These are phyloP conservation scores for Cantharis rustica DNA, from an alignment of 2,888 invertebrate species.

Conservation along the genomic window DNA sequence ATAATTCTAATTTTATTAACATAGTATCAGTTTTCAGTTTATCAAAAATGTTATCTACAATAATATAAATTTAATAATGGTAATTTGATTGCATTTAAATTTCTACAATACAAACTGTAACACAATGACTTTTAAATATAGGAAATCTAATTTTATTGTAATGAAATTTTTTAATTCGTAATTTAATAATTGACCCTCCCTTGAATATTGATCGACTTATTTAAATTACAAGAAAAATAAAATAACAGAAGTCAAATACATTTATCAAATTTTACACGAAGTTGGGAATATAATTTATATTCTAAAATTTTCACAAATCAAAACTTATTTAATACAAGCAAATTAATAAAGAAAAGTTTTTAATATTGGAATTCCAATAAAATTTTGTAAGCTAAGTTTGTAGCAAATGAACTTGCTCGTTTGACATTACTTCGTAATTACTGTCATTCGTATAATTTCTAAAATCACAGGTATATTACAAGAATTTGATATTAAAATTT, in stretches of 20 bases:
- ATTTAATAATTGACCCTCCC: neutral
- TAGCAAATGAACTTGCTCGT: constrained; percentile 12
- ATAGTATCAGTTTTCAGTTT: neutral
- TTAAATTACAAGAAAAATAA: neutral
- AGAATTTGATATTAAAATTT: constrained; percentile 14
- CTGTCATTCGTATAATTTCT: constrained; percentile 14
- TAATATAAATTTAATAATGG: neutral
- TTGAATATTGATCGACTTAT: neutral
- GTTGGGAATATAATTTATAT: neutral
- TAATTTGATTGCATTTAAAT: neutral
- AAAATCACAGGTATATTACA: constrained; percentile 2
- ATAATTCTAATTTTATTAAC: neutral
- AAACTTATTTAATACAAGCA: neutral
- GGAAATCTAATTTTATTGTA: neutral
- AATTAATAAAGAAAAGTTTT: constrained; percentile 8
- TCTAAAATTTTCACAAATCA: neutral
- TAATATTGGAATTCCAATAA: constrained; percentile 18
- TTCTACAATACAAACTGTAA: neutral
- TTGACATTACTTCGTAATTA: constrained; percentile 16
- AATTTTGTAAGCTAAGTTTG: constrained; percentile 16
- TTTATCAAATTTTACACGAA: neutral
- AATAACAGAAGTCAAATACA: neutral
- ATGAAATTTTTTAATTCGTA: neutral
- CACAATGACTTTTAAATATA: neutral
- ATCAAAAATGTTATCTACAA: neutral